Base-by-base conservation (phyloP, 2,888 invertebrate genomes). In the Xylota segnis region DNA sequence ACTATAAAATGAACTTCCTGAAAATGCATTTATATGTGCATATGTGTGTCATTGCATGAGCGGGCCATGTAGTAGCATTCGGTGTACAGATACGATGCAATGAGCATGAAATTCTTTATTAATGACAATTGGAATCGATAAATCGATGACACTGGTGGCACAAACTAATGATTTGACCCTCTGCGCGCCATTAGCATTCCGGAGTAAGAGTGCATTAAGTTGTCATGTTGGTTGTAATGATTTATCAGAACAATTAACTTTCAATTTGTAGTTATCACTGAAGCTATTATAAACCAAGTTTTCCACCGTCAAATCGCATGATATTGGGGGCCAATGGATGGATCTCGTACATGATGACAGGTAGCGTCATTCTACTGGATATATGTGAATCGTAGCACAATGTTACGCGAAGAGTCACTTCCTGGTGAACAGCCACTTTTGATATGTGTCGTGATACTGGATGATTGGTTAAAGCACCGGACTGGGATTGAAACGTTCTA, bases 21-120 rank as follows among this genome's bases (percentile, higher is more conserved):
- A 23, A 34, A 52, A 23, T 23, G 23, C 23, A 23, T 23, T 23
- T 23, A 23, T 23, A 3, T n/a, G n/a, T n/a, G n/a, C n/a, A n/a
- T 23, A 23, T 23, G 1, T 23, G 23, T 23, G 23, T 23, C 9
- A 34, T 66, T 52, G 27, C 40, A 66, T 14, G 43, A 5, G 4
- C 14, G 43, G 14, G 37, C 5, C 14, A 27, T 4, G 45, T 12
- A 59, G 18, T 14, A 16, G 65, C 18, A 58, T 37, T 40, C 18
- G 59, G 1, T 7, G n/a, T 54, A 34, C 34, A n/a, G 47, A 66
- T 27, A 27, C 58, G 27, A 65, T 23, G 70, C 75, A 81, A 23
- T 81, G 65, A 81, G 71, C 75, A 84, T 71, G 75, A 47, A 61
- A 84, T 81, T 76, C 71, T 71, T 71, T 76, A 75, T 81, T 84